A percentile compares a stretch with the other conserved stretches of the same genome.
Evolutionary conservation across 2,888 invertebrate genomes (phyloP).

Genomic region (Apamea crenata): DNA sequence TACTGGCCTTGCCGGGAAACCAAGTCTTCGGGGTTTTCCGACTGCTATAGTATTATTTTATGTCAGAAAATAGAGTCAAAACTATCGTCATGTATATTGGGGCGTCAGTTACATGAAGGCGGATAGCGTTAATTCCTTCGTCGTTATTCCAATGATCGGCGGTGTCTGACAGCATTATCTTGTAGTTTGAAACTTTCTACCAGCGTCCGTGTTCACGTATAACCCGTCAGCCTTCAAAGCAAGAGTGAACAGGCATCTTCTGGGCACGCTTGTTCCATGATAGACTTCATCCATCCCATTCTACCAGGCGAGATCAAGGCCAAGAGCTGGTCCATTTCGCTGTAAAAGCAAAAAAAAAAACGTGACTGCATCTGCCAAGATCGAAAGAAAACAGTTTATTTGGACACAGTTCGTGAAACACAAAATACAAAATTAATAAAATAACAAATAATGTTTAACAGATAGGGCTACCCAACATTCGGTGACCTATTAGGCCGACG

Average conservation of each 20-base stretch:
- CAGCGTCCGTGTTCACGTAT: neutral
- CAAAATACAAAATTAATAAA: too few species aligned
- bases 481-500: neutral
- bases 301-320: neutral
- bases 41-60: neutral
- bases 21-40: neutral
- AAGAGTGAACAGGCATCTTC: neutral
- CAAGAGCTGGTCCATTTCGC: neutral
- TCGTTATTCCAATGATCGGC: neutral
- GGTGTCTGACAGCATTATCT: neutral
- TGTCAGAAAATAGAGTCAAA: neutral
- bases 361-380: neutral
- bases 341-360: neutral
- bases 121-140: neutral
- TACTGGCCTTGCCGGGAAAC: neutral
- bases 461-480: neutral
- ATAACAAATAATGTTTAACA: too few species aligned
- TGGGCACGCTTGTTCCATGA: neutral
- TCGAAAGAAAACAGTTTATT: too few species aligned
- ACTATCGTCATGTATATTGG: neutral
- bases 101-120: neutral
- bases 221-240: neutral
- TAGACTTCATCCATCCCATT: neutral
- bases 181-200: neutral
- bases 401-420: too few species aligned